Evolutionary conservation across 2,888 invertebrate genomes (phyloP).

Genomic region (Lasius platythorax): DNA sequence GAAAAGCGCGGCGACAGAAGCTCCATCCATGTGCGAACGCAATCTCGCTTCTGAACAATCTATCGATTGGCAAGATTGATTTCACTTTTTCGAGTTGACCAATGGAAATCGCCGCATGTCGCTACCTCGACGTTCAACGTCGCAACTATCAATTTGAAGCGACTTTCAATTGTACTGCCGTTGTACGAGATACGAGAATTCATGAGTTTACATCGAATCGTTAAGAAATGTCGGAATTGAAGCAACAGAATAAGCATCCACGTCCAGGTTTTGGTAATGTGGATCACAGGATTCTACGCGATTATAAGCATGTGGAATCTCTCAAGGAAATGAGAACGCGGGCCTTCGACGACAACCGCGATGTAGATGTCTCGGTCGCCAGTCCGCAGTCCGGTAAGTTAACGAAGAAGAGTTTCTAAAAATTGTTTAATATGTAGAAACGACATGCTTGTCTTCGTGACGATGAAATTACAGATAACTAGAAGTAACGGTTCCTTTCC

Average conservation of each 20-base stretch:
- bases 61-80: not conserved
- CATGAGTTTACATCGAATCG: not conserved
- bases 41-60: no score
- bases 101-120: not conserved
- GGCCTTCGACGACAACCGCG: constrained; percentile 55
- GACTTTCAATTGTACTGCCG: constrained; percentile 41
- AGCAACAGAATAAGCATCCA: constrained; percentile 61
- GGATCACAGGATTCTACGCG: constrained; percentile 60
- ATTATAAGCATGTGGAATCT: constrained; percentile 23
- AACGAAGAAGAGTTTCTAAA: no score
- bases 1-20: not conserved
- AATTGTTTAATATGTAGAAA: no score
- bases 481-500: no score
- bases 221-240: constrained; percentile 52
- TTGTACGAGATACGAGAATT: not conserved
- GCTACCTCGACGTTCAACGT: not conserved
- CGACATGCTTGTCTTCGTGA: no score
- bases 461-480: no score
- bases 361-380: no score
- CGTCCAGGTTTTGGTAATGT: constrained; percentile 32
- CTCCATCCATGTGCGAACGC: not conserved
- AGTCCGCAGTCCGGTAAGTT: not conserved
- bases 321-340: constrained; percentile 58
- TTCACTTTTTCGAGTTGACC: not conserved
- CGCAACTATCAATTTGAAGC: constrained; percentile 22